Percentiles rank a stretch among this genome's conserved stretches.
Conservation (phyloP, 2,888 invertebrate species). For the Drosophila anomalata region DNA sequence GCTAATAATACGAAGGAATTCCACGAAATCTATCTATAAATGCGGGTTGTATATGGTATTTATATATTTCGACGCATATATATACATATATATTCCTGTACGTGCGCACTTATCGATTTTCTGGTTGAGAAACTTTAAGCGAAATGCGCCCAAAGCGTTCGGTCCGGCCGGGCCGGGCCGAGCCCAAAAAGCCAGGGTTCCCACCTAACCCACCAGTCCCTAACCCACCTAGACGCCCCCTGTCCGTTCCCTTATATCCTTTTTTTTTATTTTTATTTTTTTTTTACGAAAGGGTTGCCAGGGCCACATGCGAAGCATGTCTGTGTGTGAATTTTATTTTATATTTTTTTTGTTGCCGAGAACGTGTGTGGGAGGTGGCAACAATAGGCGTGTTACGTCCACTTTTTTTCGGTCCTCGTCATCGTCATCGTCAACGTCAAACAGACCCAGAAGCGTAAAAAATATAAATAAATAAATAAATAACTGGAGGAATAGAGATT, state of each 20-base stretch:
- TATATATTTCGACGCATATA: conserved; percentile 23
- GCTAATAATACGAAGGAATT: neutral
- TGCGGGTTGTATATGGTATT: conserved; percentile 15
- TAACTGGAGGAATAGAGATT: neutral
- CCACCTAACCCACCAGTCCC: conserved; percentile 13
- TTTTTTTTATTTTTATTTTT: neutral
- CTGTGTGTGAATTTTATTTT: neutral
- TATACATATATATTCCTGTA: conserved; percentile 63
- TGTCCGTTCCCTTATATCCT: conserved; percentile 1
- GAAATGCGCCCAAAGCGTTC: conserved; percentile 66
- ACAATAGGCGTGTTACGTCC: conserved; percentile 46
- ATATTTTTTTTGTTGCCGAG: neutral
- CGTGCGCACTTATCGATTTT: conserved; percentile 75
- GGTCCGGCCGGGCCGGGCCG: conserved; percentile 21
- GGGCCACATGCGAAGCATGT: conserved; percentile 39
- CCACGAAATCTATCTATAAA: conserved; percentile 5
- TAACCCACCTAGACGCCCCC: conserved; percentile 27
- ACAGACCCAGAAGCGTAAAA: conserved; percentile 13
- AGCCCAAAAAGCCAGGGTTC: conserved; percentile 26
- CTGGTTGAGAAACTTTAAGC: conserved; percentile 65
- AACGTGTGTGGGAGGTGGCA: conserved; percentile 31
- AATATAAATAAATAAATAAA: neutral
- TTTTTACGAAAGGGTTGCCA: conserved; percentile 44
- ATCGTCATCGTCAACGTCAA: conserved; percentile 40
- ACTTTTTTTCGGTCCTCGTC: conserved; percentile 35